Conservation (phyloP, 2,113 vertebrate species). For the Ellobius talpinus region DNA sequence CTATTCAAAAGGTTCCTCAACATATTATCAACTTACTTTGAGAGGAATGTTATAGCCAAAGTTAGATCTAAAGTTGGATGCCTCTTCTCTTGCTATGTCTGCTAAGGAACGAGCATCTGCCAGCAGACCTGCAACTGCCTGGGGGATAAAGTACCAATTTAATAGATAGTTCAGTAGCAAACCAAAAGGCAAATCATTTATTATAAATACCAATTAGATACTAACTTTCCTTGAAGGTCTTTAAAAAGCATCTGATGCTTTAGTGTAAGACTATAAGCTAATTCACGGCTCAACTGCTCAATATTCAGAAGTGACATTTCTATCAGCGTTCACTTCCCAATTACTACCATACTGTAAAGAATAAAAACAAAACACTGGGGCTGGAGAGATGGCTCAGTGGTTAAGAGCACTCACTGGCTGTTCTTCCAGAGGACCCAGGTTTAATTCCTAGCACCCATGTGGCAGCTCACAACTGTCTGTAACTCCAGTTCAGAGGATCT, state of each 20-base stretch:
- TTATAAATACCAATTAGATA: slow-evolving; percentile 31
- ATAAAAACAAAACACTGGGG: background rate
- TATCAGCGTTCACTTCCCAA: background rate
- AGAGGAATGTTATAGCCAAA: slow-evolving; percentile 98
- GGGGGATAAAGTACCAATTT: slow-evolving; percentile 46
- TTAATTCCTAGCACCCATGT: too few relatives aligned
- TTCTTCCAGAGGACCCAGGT: too few relatives aligned
- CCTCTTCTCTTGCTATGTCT: slow-evolving; percentile 97
- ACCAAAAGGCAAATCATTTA: background rate
- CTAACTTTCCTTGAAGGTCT: background rate
- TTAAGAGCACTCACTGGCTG: too few relatives aligned
- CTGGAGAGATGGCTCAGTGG: too few relatives aligned
- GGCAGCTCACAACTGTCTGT: too few relatives aligned
- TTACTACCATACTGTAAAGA: background rate
- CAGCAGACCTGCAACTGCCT: slow-evolving; percentile 97
- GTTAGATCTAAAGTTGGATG: slow-evolving; percentile 97
- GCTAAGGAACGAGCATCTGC: slow-evolving; percentile 97
- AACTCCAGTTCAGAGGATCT: too few relatives aligned
- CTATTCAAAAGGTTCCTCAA: background rate
- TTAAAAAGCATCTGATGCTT: slow-evolving; percentile 18
- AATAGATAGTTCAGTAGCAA: background rate
- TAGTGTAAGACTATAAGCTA: background rate
- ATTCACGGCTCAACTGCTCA: background rate
- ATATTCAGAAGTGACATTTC: background rate
- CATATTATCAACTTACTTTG: slow-evolving; percentile 89